phyloP scores from a whole-genome alignment of 2,797 vertebrate species.

The Numenius phaeopus region DNA sequence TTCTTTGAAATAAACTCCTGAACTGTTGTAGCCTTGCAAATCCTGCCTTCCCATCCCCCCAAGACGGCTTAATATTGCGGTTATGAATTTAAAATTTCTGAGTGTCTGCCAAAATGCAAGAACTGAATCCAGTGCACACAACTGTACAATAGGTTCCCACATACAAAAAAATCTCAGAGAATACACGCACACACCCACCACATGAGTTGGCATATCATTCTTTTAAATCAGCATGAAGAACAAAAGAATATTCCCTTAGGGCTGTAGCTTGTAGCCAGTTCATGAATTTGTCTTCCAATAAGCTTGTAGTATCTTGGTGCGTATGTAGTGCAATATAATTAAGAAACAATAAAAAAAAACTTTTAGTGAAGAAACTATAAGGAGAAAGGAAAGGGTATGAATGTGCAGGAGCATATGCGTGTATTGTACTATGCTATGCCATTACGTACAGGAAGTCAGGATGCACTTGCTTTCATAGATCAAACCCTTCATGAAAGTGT shows the following conservation, averaged over 20 bases:
- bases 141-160: slow-evolving; percentile 81
- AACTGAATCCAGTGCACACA: slow-evolving; percentile 84
- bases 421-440: not conserved
- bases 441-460: not conserved
- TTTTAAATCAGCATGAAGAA: slow-evolving; percentile 50
- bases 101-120: slow-evolving; percentile 75
- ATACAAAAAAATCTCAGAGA: slow-evolving; percentile 80
- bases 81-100: slow-evolving; percentile 70
- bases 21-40: slow-evolving; percentile 13
- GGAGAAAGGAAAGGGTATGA: not conserved
- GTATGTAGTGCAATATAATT: not conserved
- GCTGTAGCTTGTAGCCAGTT: not conserved
- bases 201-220: slow-evolving; percentile 81
- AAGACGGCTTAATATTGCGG: slow-evolving; percentile 70
- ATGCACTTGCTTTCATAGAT: not conserved
- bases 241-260: not conserved
- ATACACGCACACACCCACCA: slow-evolving; percentile 82
- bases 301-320: not conserved
- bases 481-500: not conserved
- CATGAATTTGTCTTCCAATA: not conserved
- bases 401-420: not conserved
- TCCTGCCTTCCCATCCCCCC: not conserved
- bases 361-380: not conserved
- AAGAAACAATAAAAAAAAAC: not conserved
- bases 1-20: slow-evolving; percentile 53